These are phyloP conservation scores for Cyprinus carpio DNA, from an alignment of 2,113 vertebrate species.

Conservation along the genomic window DNA sequence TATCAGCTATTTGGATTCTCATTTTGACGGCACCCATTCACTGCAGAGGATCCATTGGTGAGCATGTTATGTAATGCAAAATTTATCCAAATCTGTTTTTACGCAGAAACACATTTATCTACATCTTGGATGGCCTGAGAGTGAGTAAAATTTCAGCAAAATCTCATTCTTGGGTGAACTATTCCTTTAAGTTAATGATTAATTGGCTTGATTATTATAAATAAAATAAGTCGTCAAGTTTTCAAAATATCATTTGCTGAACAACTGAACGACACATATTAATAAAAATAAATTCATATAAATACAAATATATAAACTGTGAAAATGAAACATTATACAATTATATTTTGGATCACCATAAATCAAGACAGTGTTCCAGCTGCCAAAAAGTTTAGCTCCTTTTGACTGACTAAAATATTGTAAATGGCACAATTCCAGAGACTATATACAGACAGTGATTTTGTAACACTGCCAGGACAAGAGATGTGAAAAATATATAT, in stretches of 20 bases:
- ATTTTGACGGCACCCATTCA: too few relatives aligned
- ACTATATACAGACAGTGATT: conserved; percentile 1
- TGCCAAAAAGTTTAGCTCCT: not conserved
- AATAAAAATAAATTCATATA: not conserved
- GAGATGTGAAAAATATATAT: not conserved
- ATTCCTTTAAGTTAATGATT: not conserved
- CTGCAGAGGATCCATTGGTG: too few relatives aligned
- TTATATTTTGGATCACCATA: not conserved
- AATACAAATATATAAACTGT: not conserved
- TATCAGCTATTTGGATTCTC: too few relatives aligned
- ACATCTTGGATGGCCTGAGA: too few relatives aligned
- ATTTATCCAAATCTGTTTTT: too few relatives aligned
- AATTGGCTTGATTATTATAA: not conserved
- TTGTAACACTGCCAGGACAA: conserved; percentile 1
- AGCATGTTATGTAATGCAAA: too few relatives aligned
- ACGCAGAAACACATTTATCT: too few relatives aligned
- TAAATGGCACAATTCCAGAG: not conserved
- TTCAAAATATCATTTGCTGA: not conserved
- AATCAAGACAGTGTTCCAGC: not conserved
- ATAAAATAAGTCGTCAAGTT: not conserved
- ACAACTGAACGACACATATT: not conserved
- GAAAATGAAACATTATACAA: not conserved
- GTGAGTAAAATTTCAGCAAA: too few relatives aligned
- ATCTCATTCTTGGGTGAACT: too few relatives aligned
- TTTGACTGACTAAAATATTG: not conserved